Evolutionary conservation across 2,113 vertebrate genomes (phyloP).

Genomic region (Gavialis gangeticus): DNA sequence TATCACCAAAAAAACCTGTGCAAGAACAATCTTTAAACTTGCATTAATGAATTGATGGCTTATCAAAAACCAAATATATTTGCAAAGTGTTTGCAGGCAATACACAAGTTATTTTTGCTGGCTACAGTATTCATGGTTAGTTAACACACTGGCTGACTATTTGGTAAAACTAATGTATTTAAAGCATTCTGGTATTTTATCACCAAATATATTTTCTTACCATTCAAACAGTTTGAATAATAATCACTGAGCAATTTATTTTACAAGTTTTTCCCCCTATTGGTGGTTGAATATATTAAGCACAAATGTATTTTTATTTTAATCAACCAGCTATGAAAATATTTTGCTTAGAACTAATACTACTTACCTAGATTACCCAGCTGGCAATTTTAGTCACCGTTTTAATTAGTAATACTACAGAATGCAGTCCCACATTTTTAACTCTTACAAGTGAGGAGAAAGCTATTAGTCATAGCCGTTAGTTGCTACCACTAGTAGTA

Average conservation of each 20-base stretch:
- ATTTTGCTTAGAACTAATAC: background rate
- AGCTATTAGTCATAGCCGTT: accelerated
- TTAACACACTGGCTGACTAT: background rate
- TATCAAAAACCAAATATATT: background rate
- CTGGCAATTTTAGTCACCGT: background rate
- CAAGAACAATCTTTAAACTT: constrained; percentile 25
- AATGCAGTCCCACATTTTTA: background rate
- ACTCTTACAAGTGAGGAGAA: background rate
- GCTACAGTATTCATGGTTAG: background rate
- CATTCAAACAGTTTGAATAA: background rate
- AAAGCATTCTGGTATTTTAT: background rate
- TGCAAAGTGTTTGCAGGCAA: background rate
- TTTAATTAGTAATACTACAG: background rate
- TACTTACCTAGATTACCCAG: background rate
- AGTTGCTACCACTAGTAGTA: background rate
- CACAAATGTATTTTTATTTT: background rate
- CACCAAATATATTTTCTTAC: background rate
- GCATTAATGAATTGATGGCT: constrained; percentile 12
- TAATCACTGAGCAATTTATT: background rate
- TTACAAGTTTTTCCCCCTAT: background rate
- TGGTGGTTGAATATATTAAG: background rate
- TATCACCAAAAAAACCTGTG: background rate
- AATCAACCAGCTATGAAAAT: background rate
- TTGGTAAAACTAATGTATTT: background rate
- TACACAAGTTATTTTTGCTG: background rate